Base-by-base conservation (phyloP, 2,113 vertebrate species). In the Muntiacus muntjak region DNA sequence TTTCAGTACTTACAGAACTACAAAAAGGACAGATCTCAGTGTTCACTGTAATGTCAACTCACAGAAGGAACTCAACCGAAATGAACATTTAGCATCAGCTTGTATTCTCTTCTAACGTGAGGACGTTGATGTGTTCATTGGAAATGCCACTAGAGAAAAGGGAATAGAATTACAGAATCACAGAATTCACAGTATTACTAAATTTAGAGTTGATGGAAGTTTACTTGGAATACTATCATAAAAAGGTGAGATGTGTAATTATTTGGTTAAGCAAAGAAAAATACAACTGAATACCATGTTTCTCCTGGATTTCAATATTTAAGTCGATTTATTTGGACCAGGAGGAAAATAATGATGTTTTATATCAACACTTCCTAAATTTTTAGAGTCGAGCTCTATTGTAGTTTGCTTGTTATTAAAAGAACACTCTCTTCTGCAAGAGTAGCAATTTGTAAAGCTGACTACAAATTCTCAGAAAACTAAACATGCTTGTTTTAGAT, bases 401-500 rank as follows among this genome's bases (percentile, higher is more conserved):
- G 15, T 58, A 76, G 19, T 82, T 90, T 62, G 8, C 67, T 95
- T 58, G 12, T 83, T 81, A 96, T 43, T 76, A 76, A 76, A 76
- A 76, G n/a, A 60, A 92, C 54, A 95, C 40, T 16, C 11, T 19
- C 13, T 52, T 87, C 43, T 89, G 30, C 43, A 47, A 94, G 21
- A 97, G 67, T 1, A 91, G 45, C 3, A 62, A 94, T 78, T 78
- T 62, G 4, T 23, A 76, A 82, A 92, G 11, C 33, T 47, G 85
- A 88, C 91, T 98, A 91, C 78, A 91, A 89, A 74, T 93, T 90
- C 12, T 78, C 57, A 58, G 33, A 25, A 45, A 95, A 74, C 91
- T 95, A 74, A 78, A 83, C 33, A 43, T 86, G 81, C 40, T 95
- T 94, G 17, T 93, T 97, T 95, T 92, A 81, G 90, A 52, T 45